These are phyloP conservation scores for Thaumatotibia leucotreta DNA, from an alignment of 1,140 invertebrate species.

Conservation along the genomic window DNA sequence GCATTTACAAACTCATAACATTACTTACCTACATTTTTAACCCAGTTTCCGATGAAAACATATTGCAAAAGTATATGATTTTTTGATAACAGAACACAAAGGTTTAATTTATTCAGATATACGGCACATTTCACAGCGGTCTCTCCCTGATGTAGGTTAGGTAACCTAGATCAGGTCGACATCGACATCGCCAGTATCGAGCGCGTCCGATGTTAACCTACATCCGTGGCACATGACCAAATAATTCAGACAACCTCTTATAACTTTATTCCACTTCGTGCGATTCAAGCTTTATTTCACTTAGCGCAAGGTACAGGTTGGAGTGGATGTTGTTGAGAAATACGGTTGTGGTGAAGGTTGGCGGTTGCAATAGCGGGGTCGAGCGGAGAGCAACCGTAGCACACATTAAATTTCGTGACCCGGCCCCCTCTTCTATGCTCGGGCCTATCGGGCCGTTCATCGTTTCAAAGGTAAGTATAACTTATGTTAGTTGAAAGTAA, in stretches of 20 bases:
- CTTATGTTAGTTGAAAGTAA: not conserved
- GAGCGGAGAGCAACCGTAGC: conserved; percentile 58
- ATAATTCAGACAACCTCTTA: not conserved
- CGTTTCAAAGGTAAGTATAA: not conserved
- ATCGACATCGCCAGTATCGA: conserved; percentile 64
- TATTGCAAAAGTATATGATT: no score
- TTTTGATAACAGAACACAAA: conserved; percentile 36
- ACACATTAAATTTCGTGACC: conserved; percentile 65
- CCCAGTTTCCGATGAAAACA: no score
- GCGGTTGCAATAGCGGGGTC: conserved; percentile 51
- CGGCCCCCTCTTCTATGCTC: conserved; percentile 31
- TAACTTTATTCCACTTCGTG: not conserved
- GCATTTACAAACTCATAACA: no score
- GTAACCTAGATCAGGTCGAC: conserved; percentile 50
- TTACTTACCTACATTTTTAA: no score
- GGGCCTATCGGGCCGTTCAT: not conserved
- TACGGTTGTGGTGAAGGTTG: conserved; percentile 12
- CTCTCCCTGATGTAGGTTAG: conserved; percentile 76
- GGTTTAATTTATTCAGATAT: conserved; percentile 65
- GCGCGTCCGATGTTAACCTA: conserved; percentile 74
- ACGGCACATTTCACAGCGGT: conserved; percentile 75
- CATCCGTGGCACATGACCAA: conserved; percentile 52
- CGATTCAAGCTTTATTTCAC: not conserved
- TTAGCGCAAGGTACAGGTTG: not conserved
- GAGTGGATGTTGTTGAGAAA: not conserved